phyloP scores from a whole-genome alignment of 2,797 vertebrate species.

The Bovichtus diacanthus region DNA sequence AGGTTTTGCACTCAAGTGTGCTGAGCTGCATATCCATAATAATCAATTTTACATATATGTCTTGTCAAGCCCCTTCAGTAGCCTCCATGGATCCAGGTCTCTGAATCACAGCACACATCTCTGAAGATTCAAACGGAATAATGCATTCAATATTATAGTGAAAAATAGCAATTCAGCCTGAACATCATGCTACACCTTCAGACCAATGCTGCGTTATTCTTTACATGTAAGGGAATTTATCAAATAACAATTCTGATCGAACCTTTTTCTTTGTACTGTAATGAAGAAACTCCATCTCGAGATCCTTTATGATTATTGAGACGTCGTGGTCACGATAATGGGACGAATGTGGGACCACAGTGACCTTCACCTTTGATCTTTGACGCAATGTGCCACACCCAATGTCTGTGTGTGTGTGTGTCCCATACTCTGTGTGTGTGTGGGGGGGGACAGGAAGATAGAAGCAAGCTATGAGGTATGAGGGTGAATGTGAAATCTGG shows the following conservation, averaged over 20 bases:
- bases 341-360: too few species aligned
- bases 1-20: conserved; percentile 40
- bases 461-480: conserved; percentile 25
- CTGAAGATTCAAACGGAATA: conserved; percentile 8
- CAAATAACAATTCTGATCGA: not conserved
- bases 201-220: not conserved
- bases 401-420: conserved; percentile 13
- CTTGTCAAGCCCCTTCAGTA: not conserved
- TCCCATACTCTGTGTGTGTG: too few species aligned
- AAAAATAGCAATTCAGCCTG: not conserved
- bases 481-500: conserved; percentile 43
- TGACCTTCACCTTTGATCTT: too few species aligned
- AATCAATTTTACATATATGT: not conserved
- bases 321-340: too few species aligned
- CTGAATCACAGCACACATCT: not conserved
- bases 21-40: conserved; percentile 20
- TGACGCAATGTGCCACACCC: not conserved
- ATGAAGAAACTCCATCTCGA: not conserved
- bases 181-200: conserved; percentile 8
- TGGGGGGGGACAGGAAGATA: conserved; percentile 24
- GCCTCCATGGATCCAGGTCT: not conserved
- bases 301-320: not conserved
- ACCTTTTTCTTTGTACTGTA: not conserved
- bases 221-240: not conserved
- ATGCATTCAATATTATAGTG: conserved; percentile 12